Evolutionary conservation across 2,113 vertebrate genomes (phyloP).

Genomic region (Chinchilla lanigera): DNA sequence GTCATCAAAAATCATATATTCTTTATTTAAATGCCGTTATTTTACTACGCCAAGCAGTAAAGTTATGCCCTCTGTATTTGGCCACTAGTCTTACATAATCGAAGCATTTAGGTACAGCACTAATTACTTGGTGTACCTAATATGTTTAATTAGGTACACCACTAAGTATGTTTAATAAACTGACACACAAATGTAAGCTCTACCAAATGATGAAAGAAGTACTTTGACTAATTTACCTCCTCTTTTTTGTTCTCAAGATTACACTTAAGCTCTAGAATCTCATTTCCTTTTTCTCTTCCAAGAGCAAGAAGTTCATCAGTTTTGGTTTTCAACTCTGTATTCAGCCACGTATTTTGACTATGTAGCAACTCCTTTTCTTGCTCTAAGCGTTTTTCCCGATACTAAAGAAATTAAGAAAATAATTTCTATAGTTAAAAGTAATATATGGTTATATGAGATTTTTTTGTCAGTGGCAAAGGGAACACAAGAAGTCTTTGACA

Average conservation of each 20-base stretch:
- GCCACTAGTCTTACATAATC: neutral
- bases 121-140: neutral
- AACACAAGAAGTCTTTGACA: conserved; percentile 41
- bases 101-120: neutral
- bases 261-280: conserved; percentile 95
- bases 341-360: conserved; percentile 94
- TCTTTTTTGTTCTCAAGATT: conserved; percentile 95
- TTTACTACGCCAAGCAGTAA: neutral
- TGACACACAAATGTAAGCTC: neutral
- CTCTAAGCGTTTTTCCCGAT: conserved; percentile 96
- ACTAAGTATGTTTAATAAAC: neutral
- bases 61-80: neutral
- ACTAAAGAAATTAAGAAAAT: conserved; percentile 85
- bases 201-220: neutral
- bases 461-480: neutral
- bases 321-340: conserved; percentile 94
- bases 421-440: neutral
- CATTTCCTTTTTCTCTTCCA: conserved; percentile 94
- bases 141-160: neutral
- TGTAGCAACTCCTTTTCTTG: conserved; percentile 96
- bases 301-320: conserved; percentile 94
- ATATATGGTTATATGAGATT: neutral
- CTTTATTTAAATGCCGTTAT: conserved; percentile 6
- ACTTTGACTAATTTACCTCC: conserved; percentile 87
- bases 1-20: neutral